Conservation (phyloP, 2,797 vertebrate genomes). For the Apogon hyalosoma region DNA sequence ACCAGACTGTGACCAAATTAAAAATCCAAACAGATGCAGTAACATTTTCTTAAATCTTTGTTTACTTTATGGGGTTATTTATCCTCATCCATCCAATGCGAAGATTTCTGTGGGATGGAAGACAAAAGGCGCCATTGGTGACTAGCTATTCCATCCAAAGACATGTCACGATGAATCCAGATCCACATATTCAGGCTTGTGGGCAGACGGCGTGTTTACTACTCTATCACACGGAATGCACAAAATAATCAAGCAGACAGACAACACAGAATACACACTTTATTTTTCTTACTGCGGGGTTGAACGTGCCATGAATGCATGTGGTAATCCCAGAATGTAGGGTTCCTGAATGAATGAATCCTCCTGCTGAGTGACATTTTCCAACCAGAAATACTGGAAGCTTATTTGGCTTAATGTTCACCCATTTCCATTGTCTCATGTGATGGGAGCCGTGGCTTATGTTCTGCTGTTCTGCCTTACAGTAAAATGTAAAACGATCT, state of each 20-base stretch:
- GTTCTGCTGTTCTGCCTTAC: constrained; percentile 33
- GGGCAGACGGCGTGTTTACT: constrained; percentile 60
- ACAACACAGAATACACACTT: constrained; percentile 28
- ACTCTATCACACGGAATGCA: constrained; percentile 47
- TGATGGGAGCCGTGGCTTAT: constrained; percentile 25
- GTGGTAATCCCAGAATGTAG: constrained; percentile 49
- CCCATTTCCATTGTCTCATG: constrained; percentile 58
- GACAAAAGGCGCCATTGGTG: constrained; percentile 76
- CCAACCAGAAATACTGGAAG: constrained; percentile 53
- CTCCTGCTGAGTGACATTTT: constrained; percentile 56
- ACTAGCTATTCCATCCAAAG: constrained; percentile 49
- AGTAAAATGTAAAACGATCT: constrained; percentile 71
- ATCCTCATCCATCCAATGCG: constrained; percentile 35
- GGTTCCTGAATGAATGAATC: constrained; percentile 39
- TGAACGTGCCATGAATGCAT: constrained; percentile 52
- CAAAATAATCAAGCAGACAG: constrained; percentile 31
- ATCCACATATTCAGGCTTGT: constrained; percentile 40
- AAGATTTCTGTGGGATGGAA: constrained; percentile 63
- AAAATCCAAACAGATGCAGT: constrained; percentile 44
- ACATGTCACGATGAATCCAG: constrained; percentile 39
- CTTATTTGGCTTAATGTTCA: constrained; percentile 41
- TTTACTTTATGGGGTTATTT: constrained; percentile 51
- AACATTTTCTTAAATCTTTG: constrained; percentile 46
- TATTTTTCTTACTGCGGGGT: constrained; percentile 22
- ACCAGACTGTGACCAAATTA: constrained; percentile 33